Conservation (phyloP, 1,140 invertebrate genomes). For the Zophobas morio region DNA sequence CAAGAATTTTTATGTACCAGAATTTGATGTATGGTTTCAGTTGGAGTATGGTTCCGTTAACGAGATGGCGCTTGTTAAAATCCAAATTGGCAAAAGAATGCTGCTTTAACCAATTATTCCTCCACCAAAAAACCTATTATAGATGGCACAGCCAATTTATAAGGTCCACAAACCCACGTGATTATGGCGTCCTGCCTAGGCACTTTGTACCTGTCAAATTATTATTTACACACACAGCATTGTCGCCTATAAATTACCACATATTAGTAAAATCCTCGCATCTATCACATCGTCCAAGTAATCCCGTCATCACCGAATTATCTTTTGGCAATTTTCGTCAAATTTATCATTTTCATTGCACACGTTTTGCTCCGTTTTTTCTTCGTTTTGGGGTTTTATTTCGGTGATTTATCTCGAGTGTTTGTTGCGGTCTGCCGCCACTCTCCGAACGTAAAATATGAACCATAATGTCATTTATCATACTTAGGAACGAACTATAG, state of each 20-base stretch:
- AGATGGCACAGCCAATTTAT: background rate
- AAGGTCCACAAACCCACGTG: background rate
- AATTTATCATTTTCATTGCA: slow-evolving; percentile 18
- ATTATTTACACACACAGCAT: background rate
- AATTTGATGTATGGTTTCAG: background rate
- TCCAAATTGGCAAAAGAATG: background rate
- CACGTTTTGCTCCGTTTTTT: background rate
- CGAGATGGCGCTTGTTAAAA: background rate
- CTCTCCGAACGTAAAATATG: slow-evolving; percentile 43
- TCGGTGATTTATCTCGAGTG: slow-evolving; percentile 22
- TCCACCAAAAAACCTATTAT: background rate
- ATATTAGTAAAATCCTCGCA: background rate
- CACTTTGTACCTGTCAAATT: background rate
- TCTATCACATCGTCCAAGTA: background rate
- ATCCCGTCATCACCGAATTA: background rate
- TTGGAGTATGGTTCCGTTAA: slow-evolving; percentile 1
- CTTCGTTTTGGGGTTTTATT: background rate
- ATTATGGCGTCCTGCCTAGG: background rate
- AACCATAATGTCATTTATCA: slow-evolving; percentile 40
- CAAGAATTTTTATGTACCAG: slow-evolving; percentile 6
- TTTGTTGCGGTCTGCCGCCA: slow-evolving; percentile 26
- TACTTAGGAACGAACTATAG: slow-evolving; percentile 7
- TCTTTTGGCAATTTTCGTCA: background rate
- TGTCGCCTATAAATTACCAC: background rate
- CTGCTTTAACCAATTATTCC: background rate